phyloP scores from a whole-genome alignment of 2,797 vertebrate genomes.

The Rhinatrema bivittatum region DNA sequence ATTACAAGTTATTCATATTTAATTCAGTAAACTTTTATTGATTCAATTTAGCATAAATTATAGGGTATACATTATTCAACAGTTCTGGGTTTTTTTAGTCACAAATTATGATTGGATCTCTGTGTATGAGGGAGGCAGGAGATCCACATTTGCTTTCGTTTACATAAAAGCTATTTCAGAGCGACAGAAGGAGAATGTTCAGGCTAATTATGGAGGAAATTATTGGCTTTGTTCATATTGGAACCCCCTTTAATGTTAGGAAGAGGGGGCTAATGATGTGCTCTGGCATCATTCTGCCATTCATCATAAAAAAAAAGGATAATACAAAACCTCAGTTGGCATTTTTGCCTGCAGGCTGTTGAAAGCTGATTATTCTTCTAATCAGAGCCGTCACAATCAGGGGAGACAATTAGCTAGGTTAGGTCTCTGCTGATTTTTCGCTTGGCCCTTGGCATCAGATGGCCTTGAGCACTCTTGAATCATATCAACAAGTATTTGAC shows the following conservation, averaged over 20 bases:
- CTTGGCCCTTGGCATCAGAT: slow-evolving; percentile 34
- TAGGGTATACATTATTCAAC: background rate
- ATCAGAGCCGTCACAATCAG: slow-evolving; percentile 53
- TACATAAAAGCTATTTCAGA: slow-evolving; percentile 7
- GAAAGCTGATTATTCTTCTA: slow-evolving; percentile 54
- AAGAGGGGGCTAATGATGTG: slow-evolving; percentile 26
- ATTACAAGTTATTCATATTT: slow-evolving; percentile 2
- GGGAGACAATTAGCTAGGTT: slow-evolving; percentile 53
- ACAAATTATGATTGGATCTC: background rate
- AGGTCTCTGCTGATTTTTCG: slow-evolving; percentile 41
- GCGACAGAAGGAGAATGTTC: slow-evolving; percentile 17
- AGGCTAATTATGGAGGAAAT: slow-evolving; percentile 22
- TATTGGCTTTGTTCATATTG: slow-evolving; percentile 21
- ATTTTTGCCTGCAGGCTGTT: slow-evolving; percentile 47
- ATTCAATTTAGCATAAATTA: slow-evolving; percentile 1
- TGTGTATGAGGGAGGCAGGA: slow-evolving; percentile 8
- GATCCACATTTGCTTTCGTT: slow-evolving; percentile 8
- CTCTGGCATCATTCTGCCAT: slow-evolving; percentile 29
- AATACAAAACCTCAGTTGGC: slow-evolving; percentile 1
- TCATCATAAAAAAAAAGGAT: slow-evolving; percentile 13
- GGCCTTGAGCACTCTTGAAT: slow-evolving; percentile 48
- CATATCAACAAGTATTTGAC: slow-evolving; percentile 39
- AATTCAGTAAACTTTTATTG: slow-evolving; percentile 8
- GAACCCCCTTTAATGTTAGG: slow-evolving; percentile 32
- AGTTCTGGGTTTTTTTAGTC: slow-evolving; percentile 7